Percentiles rank a stretch among this genome's conserved stretches.
Evolutionary conservation across 2,797 vertebrate species (phyloP).

Genomic region (Urophycis tenuis): DNA sequence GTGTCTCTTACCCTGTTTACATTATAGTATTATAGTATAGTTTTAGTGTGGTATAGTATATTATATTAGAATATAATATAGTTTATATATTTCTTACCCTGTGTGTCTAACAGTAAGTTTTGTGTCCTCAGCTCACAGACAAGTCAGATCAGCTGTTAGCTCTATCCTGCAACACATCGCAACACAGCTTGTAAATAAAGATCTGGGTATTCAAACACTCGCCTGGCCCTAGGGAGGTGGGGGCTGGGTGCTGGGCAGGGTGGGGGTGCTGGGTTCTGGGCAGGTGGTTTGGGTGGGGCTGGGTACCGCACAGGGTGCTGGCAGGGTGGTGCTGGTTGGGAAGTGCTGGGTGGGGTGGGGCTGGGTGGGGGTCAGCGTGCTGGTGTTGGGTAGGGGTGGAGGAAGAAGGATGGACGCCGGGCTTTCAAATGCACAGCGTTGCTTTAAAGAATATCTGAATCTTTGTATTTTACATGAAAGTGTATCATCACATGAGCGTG

Average conservation of each 20-base stretch:
- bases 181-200: background rate
- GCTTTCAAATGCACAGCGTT: background rate
- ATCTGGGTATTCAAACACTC: background rate
- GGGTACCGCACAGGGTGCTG: too few species aligned
- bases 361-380: background rate
- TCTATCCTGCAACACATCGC: conserved; percentile 81
- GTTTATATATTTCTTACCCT: background rate
- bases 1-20: background rate
- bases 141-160: conserved; percentile 88
- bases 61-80: background rate
- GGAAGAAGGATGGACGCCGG: too few species aligned
- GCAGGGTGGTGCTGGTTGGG: too few species aligned
- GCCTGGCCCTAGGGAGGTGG: too few species aligned
- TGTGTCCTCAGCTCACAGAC: conserved; percentile 71
- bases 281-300: too few species aligned
- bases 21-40: background rate
- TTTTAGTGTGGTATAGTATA: background rate
- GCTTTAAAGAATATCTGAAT: background rate
- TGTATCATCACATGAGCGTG: too few species aligned
- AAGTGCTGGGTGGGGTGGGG: too few species aligned
- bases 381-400: too few species aligned
- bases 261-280: too few species aligned
- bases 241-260: too few species aligned
- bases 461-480: background rate
- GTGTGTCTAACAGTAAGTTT: background rate